Percentiles rank a stretch among this genome's conserved stretches.
Evolutionary conservation across 2,888 invertebrate species (phyloP).

Genomic region (Physocephala rufipes): DNA sequence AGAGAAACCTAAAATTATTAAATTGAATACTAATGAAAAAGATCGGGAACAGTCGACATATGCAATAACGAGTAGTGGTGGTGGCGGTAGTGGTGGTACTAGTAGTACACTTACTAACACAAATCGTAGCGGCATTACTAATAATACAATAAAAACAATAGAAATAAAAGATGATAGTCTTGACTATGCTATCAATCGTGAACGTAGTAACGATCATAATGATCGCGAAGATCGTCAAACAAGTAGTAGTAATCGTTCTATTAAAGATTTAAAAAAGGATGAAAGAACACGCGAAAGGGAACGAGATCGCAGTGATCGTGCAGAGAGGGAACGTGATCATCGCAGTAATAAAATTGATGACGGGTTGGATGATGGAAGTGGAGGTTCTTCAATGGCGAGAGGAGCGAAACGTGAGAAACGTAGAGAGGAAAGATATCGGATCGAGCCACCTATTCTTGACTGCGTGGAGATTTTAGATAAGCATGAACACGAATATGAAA

Average conservation of each 20-base stretch:
- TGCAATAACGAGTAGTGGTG: constrained; percentile 11
- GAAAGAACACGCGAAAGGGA: constrained; percentile 58
- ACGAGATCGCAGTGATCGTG: constrained; percentile 38
- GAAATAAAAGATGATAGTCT: constrained; percentile 53
- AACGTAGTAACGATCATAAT: constrained; percentile 22
- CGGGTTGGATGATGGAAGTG: constrained; percentile 30
- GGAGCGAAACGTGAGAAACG: constrained; percentile 56
- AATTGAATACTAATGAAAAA: constrained; percentile 45
- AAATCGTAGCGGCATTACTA: not conserved
- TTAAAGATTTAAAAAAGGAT: constrained; percentile 58
- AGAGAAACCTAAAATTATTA: constrained; percentile 49
- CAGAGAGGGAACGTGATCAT: constrained; percentile 52
- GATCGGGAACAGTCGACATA: constrained; percentile 34
- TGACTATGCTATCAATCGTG: constrained; percentile 22
- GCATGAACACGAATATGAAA: constrained; percentile 56
- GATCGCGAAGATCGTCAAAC: constrained; percentile 51
- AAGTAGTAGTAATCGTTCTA: constrained; percentile 52
- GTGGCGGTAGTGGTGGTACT: not conserved
- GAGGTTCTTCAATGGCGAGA: not conserved
- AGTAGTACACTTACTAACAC: not conserved
- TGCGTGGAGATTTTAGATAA: constrained; percentile 42
- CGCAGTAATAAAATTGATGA: constrained; percentile 42
- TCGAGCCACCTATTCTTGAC: constrained; percentile 52
- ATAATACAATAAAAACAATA: constrained; percentile 17
- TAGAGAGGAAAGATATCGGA: constrained; percentile 58